A percentile compares a stretch with the other conserved stretches of the same genome.
Evolutionary conservation across 1,140 invertebrate genomes (phyloP).

Genomic region (Euwallacea similis): DNA sequence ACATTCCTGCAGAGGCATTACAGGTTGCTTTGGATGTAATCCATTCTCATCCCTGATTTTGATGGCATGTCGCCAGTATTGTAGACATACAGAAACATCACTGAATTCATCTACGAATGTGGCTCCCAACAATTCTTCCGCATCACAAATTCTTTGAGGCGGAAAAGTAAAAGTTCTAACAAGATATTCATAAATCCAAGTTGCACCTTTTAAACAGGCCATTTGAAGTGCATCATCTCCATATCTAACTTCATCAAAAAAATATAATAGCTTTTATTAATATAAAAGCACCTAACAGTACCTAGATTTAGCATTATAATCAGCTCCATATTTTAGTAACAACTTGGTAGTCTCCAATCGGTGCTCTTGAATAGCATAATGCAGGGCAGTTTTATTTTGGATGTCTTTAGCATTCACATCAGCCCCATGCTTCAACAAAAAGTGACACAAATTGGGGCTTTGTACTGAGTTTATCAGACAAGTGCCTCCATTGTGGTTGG

Average conservation of each 20-base stretch:
- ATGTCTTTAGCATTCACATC: constrained; percentile 86
- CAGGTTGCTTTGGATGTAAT: constrained; percentile 60
- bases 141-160: constrained; percentile 73
- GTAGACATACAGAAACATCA: constrained; percentile 65
- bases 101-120: constrained; percentile 84
- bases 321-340: constrained; percentile 76
- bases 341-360: constrained; percentile 82
- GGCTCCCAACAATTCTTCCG: constrained; percentile 80
- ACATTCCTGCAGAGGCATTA: constrained; percentile 60
- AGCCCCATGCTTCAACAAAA: constrained; percentile 75
- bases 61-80: constrained; percentile 70
- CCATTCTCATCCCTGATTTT: constrained; percentile 56
- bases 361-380: constrained; percentile 92
- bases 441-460: constrained; percentile 78
- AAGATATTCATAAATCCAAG: constrained; percentile 77
- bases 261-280: not conserved
- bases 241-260: constrained; percentile 52
- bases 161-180: constrained; percentile 65
- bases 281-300: not conserved
- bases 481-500: constrained; percentile 91
- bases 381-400: constrained; percentile 88
- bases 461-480: constrained; percentile 94
- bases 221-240: constrained; percentile 90
- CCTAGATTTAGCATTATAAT: constrained; percentile 74
- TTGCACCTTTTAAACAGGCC: constrained; percentile 86